These are phyloP conservation scores for Ahaetulla prasina DNA, from an alignment of 2,113 vertebrate genomes.

Conservation along the genomic window DNA sequence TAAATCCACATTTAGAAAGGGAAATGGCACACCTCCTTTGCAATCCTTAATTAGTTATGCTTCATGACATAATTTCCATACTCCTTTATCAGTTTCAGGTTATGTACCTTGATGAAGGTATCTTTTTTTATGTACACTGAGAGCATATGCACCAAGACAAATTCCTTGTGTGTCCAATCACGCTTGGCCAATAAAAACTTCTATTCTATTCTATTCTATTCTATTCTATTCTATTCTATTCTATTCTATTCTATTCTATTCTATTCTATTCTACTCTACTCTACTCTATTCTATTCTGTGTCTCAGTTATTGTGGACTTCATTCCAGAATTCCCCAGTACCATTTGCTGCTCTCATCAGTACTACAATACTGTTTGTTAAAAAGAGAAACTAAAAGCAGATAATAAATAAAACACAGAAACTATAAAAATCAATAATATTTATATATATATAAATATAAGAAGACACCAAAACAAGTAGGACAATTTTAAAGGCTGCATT, in stretches of 20 bases:
- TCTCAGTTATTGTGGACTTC: neutral
- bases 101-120: too few relatives aligned
- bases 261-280: too few relatives aligned
- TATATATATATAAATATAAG: neutral
- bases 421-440: neutral
- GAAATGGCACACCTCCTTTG: neutral
- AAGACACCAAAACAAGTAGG: neutral
- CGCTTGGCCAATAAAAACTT: too few relatives aligned
- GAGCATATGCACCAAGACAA: too few relatives aligned
- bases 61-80: neutral
- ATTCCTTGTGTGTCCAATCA: too few relatives aligned
- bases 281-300: too few relatives aligned
- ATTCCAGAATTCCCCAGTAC: neutral
- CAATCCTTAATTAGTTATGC: neutral
- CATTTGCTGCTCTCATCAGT: neutral
- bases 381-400: neutral
- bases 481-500: neutral
- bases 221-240: too few relatives aligned
- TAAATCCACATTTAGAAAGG: neutral
- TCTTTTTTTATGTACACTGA: too few relatives aligned
- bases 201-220: too few relatives aligned
- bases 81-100: neutral
- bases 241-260: too few relatives aligned
- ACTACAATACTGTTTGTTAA: neutral
- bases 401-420: neutral